phyloP scores from a whole-genome alignment of 1,140 invertebrate genomes.

The Drosophila sechellia region DNA sequence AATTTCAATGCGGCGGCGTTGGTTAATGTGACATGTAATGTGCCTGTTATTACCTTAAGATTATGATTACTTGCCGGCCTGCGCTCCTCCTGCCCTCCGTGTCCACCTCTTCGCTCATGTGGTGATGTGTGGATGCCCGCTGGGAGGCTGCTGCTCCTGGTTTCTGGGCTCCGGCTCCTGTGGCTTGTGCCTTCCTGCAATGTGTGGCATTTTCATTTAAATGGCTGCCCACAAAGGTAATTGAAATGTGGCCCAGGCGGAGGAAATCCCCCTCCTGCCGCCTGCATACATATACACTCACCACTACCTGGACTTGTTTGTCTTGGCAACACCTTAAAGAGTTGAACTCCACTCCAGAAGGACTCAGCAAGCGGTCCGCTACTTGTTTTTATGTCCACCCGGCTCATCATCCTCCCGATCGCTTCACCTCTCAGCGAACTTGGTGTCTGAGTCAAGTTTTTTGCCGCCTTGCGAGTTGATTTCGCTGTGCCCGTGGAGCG shows the following conservation, averaged over 20 bases:
- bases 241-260: constrained; percentile 67
- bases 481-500: constrained; percentile 28
- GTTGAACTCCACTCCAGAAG: constrained; percentile 50
- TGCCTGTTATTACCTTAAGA: constrained; percentile 81
- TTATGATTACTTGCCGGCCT: constrained; percentile 74
- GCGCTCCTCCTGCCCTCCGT: constrained; percentile 2
- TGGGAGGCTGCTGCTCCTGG: constrained; percentile 2
- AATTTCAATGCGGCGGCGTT: constrained; percentile 67
- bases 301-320: constrained; percentile 57
- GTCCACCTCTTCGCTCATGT: constrained; percentile 35
- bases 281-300: too few relatives aligned
- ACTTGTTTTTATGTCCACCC: constrained; percentile 42
- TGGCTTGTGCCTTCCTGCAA: constrained; percentile 67
- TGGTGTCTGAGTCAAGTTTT: constrained; percentile 24
- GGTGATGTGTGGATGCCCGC: constrained; percentile 45
- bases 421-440: constrained; percentile 38
- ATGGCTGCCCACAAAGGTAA: constrained; percentile 77
- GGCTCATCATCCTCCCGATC: constrained; percentile 24
- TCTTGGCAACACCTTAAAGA: constrained; percentile 80
- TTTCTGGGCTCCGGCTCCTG: not conserved
- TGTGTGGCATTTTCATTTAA: constrained; percentile 82
- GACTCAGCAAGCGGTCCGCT: constrained; percentile 70
- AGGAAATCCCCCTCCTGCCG: constrained; percentile 9
- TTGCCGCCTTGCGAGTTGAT: constrained; percentile 61
- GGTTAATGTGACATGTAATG: constrained; percentile 83